Evolutionary conservation across 2,113 vertebrate species (phyloP).

Genomic region (Prionailurus viverrinus): DNA sequence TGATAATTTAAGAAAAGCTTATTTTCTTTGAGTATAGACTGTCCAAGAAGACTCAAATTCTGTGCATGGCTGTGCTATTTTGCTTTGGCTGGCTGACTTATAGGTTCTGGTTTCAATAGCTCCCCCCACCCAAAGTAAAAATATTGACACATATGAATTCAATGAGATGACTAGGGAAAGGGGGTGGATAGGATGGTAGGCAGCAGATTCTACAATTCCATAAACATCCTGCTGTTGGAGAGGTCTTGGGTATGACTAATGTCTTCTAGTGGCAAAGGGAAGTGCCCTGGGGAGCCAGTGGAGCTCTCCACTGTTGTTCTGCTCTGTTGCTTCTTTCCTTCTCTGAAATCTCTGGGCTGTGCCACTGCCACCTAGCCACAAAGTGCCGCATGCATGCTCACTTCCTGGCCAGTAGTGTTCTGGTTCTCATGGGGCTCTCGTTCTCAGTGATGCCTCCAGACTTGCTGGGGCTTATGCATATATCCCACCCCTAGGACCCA

Average conservation of each 20-base stretch:
- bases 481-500: not conserved
- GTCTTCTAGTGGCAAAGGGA: not conserved
- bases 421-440: not conserved
- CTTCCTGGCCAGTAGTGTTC: not conserved
- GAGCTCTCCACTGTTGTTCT: accelerated
- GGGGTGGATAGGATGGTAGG: not conserved
- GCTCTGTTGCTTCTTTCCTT: not conserved
- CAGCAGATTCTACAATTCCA: not conserved
- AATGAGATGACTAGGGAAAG: not conserved
- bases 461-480: not conserved
- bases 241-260: not conserved
- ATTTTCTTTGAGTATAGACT: conserved; percentile 68
- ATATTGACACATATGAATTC: conserved; percentile 75
- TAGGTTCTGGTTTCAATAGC: conserved; percentile 14
- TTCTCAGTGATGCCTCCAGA: not conserved
- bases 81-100: conserved; percentile 71
- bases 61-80: not conserved
- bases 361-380: too few relatives aligned
- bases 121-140: conserved; percentile 64
- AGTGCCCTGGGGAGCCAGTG: not conserved
- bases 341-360: not conserved
- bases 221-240: not conserved
- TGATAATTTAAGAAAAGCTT: conserved; percentile 62
- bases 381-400: not conserved
- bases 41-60: conserved; percentile 66